Evolutionary conservation across 2,888 invertebrate genomes (phyloP).

Genomic region (Nomada flava): DNA sequence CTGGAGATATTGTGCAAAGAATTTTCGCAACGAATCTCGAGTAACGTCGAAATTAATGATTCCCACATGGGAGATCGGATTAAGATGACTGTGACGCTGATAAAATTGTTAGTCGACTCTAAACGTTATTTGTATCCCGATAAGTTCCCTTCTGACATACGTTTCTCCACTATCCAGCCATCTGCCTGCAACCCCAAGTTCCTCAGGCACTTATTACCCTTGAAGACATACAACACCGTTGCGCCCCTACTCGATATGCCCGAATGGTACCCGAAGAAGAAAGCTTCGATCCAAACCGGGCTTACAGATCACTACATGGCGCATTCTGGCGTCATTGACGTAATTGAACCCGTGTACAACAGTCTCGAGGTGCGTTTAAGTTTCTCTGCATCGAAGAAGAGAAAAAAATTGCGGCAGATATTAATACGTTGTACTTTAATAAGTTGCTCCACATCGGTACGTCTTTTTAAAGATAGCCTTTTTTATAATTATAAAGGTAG

Average conservation of each 20-base stretch:
- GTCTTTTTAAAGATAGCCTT: slow-evolving; percentile 31
- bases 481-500: slow-evolving; percentile 72
- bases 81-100: slow-evolving; percentile 69
- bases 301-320: not conserved
- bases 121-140: slow-evolving; percentile 74
- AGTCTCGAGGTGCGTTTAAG: slow-evolving; percentile 43
- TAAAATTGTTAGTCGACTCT: slow-evolving; percentile 77
- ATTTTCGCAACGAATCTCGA: slow-evolving; percentile 63
- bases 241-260: slow-evolving; percentile 78
- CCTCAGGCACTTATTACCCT: slow-evolving; percentile 73
- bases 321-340: not conserved
- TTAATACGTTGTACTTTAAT: slow-evolving; percentile 19
- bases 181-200: slow-evolving; percentile 72
- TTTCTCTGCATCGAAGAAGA: not conserved
- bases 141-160: slow-evolving; percentile 71
- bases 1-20: slow-evolving; percentile 69
- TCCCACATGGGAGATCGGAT: slow-evolving; percentile 45
- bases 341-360: not conserved
- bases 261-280: slow-evolving; percentile 56
- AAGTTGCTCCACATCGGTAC: slow-evolving; percentile 24
- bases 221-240: slow-evolving; percentile 75
- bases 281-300: not conserved
- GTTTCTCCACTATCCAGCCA: slow-evolving; percentile 77
- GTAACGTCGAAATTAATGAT: not conserved
- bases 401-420: not conserved